Evolutionary conservation across 1,140 invertebrate species (phyloP).

Genomic region (Archegozetes longisetosus): DNA sequence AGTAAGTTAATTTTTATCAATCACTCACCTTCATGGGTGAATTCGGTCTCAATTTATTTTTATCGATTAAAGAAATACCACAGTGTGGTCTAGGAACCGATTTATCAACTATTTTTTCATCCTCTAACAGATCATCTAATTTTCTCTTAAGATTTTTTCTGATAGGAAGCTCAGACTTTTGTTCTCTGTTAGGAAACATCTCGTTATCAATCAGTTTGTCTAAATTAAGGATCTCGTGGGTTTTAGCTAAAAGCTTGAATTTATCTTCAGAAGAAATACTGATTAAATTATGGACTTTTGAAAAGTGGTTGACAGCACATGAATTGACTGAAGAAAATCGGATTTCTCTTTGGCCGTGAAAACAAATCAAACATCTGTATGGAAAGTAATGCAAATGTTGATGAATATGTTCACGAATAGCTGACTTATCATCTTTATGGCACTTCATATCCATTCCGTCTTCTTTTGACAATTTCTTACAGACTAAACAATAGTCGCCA

Average conservation of each 20-base stretch:
- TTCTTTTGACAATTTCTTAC: background rate
- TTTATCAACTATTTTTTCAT: background rate
- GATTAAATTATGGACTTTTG: background rate
- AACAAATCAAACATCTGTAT: background rate
- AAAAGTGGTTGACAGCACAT: background rate
- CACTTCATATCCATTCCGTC: background rate
- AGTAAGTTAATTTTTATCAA: too few species aligned
- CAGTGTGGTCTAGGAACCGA: background rate
- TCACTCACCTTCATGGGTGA: too few species aligned
- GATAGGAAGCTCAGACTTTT: background rate
- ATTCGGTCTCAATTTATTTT: too few species aligned
- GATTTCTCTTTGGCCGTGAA: background rate
- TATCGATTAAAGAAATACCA: too few species aligned
- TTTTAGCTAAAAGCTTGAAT: background rate
- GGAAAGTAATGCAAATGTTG: background rate
- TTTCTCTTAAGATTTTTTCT: background rate
- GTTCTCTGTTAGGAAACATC: background rate
- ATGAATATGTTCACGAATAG: background rate
- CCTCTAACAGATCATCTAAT: background rate
- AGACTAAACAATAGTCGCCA: background rate
- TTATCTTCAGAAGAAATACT: background rate
- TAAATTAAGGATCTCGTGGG: background rate
- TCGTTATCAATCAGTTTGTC: background rate
- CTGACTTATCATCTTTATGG: background rate
- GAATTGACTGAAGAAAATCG: background rate